phyloP scores from a whole-genome alignment of 2,797 vertebrate genomes.

The Paedocypris micromegethes region DNA sequence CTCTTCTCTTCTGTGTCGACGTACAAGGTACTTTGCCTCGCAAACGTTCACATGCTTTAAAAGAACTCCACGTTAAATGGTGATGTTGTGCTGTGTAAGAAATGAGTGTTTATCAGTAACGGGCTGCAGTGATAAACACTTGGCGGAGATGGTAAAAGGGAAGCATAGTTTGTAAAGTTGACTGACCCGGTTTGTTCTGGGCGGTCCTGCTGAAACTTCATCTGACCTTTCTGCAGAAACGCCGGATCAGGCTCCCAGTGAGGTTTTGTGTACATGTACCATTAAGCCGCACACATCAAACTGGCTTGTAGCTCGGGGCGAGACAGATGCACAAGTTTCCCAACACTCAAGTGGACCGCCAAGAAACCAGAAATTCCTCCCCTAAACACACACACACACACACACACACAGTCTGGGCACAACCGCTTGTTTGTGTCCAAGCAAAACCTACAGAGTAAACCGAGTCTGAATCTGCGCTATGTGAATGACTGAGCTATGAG shows the following conservation, averaged over 20 bases:
- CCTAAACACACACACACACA: slow-evolving; percentile 33
- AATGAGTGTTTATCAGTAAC: slow-evolving; percentile 54
- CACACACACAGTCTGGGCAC: slow-evolving; percentile 38
- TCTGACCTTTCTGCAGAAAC: slow-evolving; percentile 40
- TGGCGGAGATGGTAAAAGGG: slow-evolving; percentile 44
- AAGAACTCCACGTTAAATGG: slow-evolving; percentile 36
- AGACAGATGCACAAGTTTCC: slow-evolving; percentile 47
- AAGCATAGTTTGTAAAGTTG: slow-evolving; percentile 50
- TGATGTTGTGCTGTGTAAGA: slow-evolving; percentile 49
- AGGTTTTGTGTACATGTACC: slow-evolving; percentile 49
- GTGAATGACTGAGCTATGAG: slow-evolving; percentile 25
- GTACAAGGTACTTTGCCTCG: slow-evolving; percentile 33
- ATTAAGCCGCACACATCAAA: slow-evolving; percentile 48
- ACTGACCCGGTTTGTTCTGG: slow-evolving; percentile 53
- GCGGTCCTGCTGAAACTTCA: slow-evolving; percentile 54
- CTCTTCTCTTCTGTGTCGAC: slow-evolving; percentile 25
- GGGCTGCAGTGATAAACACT: slow-evolving; percentile 50
- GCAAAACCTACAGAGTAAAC: slow-evolving; percentile 35
- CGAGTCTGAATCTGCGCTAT: slow-evolving; percentile 38
- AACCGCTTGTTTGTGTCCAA: slow-evolving; percentile 40
- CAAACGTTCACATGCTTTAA: slow-evolving; percentile 33
- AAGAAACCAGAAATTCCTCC: slow-evolving; percentile 42
- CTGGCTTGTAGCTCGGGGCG: slow-evolving; percentile 46
- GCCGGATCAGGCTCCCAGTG: slow-evolving; percentile 46
- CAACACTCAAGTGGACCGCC: slow-evolving; percentile 44